Conservation (phyloP, 2,797 vertebrate species). For the Xyrichtys novacula region DNA sequence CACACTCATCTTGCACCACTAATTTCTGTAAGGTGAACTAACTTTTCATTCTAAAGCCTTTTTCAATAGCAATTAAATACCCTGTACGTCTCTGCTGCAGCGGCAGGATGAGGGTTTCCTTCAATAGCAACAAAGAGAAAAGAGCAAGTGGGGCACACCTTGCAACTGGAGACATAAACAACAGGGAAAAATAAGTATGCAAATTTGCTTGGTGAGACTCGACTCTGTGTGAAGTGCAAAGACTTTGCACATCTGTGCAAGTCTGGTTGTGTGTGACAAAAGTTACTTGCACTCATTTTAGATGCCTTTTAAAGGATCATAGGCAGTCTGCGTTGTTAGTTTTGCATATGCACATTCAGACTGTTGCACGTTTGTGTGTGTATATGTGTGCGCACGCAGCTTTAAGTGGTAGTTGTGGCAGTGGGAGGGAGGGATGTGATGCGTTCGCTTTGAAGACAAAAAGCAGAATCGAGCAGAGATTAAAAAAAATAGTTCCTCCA, state of each 20-base stretch:
- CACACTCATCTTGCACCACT: conserved; percentile 10
- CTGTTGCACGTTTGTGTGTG: neutral
- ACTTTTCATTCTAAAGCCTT: conserved; percentile 37
- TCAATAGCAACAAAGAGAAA: conserved; percentile 70
- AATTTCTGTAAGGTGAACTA: conserved; percentile 35
- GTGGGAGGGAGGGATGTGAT: conserved; percentile 30
- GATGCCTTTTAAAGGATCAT: conserved; percentile 67
- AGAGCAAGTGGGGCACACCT: conserved; percentile 75
- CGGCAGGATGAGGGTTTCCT: conserved; percentile 48
- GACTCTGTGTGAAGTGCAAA: conserved; percentile 51
- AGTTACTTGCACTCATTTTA: conserved; percentile 62
- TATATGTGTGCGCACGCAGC: neutral
- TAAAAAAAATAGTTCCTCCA: conserved; percentile 42
- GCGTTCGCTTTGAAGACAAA: conserved; percentile 58
- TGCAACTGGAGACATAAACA: conserved; percentile 67
- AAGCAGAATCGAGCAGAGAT: conserved; percentile 46
- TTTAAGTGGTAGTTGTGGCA: conserved; percentile 42
- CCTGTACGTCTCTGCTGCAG: conserved; percentile 42
- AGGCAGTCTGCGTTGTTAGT: conserved; percentile 62
- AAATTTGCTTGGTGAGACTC: conserved; percentile 70
- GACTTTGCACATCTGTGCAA: conserved; percentile 20
- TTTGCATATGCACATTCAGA: conserved; percentile 49
- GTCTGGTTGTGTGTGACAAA: conserved; percentile 31
- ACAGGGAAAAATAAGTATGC: conserved; percentile 64
- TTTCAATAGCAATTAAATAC: conserved; percentile 69